Conservation (phyloP, 2,113 vertebrate species). For the Genyomyrus donnyi region DNA sequence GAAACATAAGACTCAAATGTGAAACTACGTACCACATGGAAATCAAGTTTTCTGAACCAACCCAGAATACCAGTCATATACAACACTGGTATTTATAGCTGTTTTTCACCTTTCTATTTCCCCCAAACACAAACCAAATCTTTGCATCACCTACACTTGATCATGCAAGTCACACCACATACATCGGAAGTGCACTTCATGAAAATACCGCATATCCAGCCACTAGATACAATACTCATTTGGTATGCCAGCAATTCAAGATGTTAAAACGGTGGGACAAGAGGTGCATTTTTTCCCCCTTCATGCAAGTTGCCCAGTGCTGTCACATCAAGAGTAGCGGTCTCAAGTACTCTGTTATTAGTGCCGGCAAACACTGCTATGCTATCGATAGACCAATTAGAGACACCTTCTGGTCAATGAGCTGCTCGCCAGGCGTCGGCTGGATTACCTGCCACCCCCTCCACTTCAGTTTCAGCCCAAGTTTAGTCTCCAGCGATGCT, state of each 20-base stretch:
- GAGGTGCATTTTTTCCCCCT: neutral
- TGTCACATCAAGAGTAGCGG: conserved; percentile 18
- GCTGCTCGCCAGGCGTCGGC: conserved; percentile 63
- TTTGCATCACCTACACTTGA: neutral
- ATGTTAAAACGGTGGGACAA: conserved; percentile 7
- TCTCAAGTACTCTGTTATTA: conserved; percentile 47
- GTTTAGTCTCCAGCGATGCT: neutral
- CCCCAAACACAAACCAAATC: neutral
- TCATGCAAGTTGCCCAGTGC: conserved; percentile 15
- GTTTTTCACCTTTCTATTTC: neutral
- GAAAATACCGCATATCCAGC: neutral
- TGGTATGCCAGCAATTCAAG: conserved; percentile 7
- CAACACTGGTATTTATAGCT: neutral
- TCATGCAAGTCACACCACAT: neutral
- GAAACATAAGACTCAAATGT: neutral
- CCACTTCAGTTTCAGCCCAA: conserved; percentile 48
- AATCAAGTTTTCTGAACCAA: neutral
- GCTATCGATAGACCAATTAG: conserved; percentile 73
- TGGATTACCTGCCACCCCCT: conserved; percentile 77
- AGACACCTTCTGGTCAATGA: conserved; percentile 67
- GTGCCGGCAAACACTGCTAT: conserved; percentile 56
- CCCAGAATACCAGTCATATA: neutral
- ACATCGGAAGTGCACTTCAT: neutral
- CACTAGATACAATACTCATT: neutral
- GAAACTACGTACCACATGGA: neutral